A percentile compares a stretch with the other conserved stretches of the same genome.
Conservation (phyloP, 2,888 invertebrate genomes). For the Lepidochitona cinerea region DNA sequence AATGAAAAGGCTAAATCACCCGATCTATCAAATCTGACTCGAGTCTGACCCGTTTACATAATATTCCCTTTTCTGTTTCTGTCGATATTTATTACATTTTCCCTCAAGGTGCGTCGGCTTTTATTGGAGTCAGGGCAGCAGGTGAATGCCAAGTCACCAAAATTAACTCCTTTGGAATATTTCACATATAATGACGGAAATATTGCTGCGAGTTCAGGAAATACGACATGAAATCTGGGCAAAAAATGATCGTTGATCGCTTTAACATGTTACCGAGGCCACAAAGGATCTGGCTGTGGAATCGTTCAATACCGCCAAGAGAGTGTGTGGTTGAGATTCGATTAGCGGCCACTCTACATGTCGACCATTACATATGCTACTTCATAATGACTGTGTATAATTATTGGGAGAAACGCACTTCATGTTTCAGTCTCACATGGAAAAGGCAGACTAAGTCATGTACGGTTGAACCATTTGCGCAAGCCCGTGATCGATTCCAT, state of each 20-base stretch:
- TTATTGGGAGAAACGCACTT: background rate
- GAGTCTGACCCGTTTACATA: slow-evolving; percentile 4
- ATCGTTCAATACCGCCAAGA: no score
- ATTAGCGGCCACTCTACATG: background rate
- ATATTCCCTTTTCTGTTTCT: background rate
- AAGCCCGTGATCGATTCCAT: background rate
- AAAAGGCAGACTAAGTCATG: background rate
- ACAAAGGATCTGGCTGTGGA: no score
- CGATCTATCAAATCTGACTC: no score
- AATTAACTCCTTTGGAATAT: background rate
- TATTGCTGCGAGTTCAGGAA: background rate
- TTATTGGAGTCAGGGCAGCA: background rate
- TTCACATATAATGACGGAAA: background rate
- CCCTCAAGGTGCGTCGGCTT: background rate
- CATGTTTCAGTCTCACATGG: background rate
- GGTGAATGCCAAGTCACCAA: background rate
- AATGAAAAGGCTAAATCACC: no score
- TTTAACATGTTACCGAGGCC: no score
- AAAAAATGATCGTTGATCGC: background rate
- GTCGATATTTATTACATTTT: background rate
- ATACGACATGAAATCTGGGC: background rate
- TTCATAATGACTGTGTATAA: background rate
- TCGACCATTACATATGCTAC: background rate
- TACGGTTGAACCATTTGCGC: background rate
- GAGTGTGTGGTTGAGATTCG: background rate